A percentile compares a stretch with the other conserved stretches of the same genome.
Evolutionary conservation across 1,140 invertebrate species (phyloP).

Genomic region (Anastrepha ludens): DNA sequence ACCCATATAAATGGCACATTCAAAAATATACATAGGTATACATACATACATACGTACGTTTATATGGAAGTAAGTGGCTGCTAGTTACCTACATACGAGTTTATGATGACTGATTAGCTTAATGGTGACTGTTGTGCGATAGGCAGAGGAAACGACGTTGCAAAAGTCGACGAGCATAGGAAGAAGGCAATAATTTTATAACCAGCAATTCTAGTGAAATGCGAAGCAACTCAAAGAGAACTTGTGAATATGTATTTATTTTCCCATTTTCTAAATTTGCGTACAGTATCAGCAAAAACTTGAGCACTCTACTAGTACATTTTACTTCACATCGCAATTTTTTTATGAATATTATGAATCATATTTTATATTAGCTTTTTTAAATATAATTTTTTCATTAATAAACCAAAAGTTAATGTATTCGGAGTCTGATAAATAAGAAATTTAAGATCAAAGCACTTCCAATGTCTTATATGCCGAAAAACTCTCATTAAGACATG

Average conservation of each 20-base stretch:
- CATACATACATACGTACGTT: not conserved
- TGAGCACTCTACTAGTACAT: too few species aligned
- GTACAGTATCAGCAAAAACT: too few species aligned
- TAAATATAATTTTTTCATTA: too few species aligned
- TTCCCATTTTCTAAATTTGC: not conserved
- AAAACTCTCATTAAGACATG: too few species aligned
- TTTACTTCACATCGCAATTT: too few species aligned
- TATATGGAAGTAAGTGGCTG: not conserved
- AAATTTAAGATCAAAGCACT: too few species aligned
- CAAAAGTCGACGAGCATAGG: not conserved
- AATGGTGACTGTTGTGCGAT: not conserved
- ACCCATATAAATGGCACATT: too few species aligned
- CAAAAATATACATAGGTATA: not conserved
- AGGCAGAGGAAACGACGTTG: not conserved
- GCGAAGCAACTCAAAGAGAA: not conserved
- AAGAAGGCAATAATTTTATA: not conserved
- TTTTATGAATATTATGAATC: too few species aligned
- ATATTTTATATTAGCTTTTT: too few species aligned
- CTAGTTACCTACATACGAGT: not conserved
- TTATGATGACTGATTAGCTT: slow-evolving; percentile 36
- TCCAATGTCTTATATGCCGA: too few species aligned
- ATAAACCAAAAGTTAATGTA: too few species aligned
- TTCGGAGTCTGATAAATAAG: too few species aligned
- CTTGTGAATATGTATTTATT: not conserved
- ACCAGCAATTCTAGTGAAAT: not conserved